Evolutionary conservation across 2,113 vertebrate genomes (phyloP).

Genomic region (Hemiprocne comata): DNA sequence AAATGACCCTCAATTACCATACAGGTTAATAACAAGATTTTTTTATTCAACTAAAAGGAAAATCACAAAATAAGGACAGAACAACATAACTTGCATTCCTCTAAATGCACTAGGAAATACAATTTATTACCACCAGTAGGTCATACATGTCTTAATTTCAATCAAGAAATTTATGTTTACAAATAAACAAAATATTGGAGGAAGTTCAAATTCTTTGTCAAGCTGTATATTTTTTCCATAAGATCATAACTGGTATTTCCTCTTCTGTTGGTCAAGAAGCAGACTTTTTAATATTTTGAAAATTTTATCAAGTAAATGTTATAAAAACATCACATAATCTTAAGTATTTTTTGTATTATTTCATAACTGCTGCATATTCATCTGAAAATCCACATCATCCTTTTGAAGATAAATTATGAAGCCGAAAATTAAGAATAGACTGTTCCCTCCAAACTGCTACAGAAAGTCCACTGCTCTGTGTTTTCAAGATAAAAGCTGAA

Average conservation of each 20-base stretch:
- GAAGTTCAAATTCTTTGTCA: neutral
- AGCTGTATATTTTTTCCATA: accelerated
- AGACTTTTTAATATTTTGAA: neutral
- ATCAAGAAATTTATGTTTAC: neutral
- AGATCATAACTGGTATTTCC: neutral
- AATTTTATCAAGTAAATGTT: neutral
- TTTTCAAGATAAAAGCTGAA: neutral
- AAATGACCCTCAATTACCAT: neutral
- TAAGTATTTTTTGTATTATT: neutral
- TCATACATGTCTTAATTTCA: neutral
- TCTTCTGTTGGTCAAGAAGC: neutral
- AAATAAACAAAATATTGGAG: neutral
- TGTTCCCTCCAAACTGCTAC: neutral
- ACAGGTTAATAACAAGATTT: neutral
- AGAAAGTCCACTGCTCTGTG: neutral
- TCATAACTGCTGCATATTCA: neutral
- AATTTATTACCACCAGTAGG: neutral
- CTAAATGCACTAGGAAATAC: neutral
- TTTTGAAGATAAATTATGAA: neutral
- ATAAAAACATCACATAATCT: neutral
- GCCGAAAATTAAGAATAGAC: neutral
- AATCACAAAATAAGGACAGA: neutral
- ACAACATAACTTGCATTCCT: neutral
- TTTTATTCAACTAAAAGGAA: neutral
- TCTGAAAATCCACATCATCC: neutral